Base-by-base conservation (phyloP, 2,888 invertebrate species). In the Tenthredo livida region DNA sequence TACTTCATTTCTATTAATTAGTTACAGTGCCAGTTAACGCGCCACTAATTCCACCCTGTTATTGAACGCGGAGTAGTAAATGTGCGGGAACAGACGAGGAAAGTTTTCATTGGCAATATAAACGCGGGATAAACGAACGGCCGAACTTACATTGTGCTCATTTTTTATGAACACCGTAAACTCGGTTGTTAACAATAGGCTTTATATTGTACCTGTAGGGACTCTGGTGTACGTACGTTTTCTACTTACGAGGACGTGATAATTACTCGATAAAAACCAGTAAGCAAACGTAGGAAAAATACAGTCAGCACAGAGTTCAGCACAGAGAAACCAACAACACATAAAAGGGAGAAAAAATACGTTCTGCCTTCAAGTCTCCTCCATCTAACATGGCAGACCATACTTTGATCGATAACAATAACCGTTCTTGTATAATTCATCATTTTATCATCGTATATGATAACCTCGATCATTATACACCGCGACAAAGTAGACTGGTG, bases 21-120 rank as follows among this genome's bases (percentile, higher is more conserved):
- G 29, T 67, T 33, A 33, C 33, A 4, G 10, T 17, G 17, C 33
- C 3, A 25, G 29, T 61, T 61, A 37, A 2, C 61, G 37, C 61
- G 50, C 50, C 29, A 9, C 54, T 50, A 47, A 77, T 54, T 54
- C 15, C 77, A 54, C 33, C 33, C 67, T 50, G 33, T 50, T 77
- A 77, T 50, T 73, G 47, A 70, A 67, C 67, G 33, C 9, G 25
- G 61, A 2, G 61, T 25, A 61, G 21, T 25, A 25, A 77, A 80
- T 58, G 40, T 25, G 50, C 5, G 78, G 10, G n/a, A 77, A 61
- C 37, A 37, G 12, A 37, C 37, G 61, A 80, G 78, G 58, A 61
- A 80, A 80, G 78, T 80, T 80, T 80, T 80, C 78, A 58, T 37
- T 58, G 58, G 61, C 78, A 40, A 80, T 61, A 61, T 61, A 61